These are phyloP conservation scores for Hemicrepidius hirtus DNA, from an alignment of 2,888 invertebrate genomes.

Conservation along the genomic window DNA sequence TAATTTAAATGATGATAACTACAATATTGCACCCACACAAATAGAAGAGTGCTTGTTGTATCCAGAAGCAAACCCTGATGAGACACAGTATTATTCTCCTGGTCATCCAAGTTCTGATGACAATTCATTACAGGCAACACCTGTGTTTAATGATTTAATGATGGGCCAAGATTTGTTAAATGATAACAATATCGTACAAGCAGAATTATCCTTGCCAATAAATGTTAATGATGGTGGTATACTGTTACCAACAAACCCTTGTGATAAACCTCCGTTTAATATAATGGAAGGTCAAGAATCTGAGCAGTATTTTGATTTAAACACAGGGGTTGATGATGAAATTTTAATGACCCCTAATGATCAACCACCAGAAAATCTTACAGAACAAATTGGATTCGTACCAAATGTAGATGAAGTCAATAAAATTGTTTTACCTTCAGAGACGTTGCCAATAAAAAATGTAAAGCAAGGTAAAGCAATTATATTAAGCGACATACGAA, in stretches of 20 bases:
- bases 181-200: not conserved
- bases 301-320: not conserved
- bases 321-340: not conserved
- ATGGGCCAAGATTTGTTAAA: not conserved
- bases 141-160: not conserved
- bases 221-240: not conserved
- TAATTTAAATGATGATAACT: slow-evolving; percentile 9
- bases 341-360: slow-evolving; percentile 1
- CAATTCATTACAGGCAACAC: not conserved
- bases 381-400: not conserved
- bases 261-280: not conserved
- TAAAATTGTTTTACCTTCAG: not conserved
- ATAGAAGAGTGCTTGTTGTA: not conserved
- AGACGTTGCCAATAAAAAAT: not conserved
- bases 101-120: not conserved
- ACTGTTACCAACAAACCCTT: not conserved
- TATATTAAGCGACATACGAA: not conserved
- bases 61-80: not conserved
- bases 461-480: not conserved
- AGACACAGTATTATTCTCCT: slow-evolving; percentile 15
- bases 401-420: not conserved
- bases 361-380: not conserved
- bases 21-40: not conserved
- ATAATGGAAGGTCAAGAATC: slow-evolving; percentile 1
- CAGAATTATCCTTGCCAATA: not conserved